Evolutionary conservation across 2,888 invertebrate genomes (phyloP), one percentile per base, ranked within the genome.

Genomic region (Aporophyla lueneburgensis): DNA sequence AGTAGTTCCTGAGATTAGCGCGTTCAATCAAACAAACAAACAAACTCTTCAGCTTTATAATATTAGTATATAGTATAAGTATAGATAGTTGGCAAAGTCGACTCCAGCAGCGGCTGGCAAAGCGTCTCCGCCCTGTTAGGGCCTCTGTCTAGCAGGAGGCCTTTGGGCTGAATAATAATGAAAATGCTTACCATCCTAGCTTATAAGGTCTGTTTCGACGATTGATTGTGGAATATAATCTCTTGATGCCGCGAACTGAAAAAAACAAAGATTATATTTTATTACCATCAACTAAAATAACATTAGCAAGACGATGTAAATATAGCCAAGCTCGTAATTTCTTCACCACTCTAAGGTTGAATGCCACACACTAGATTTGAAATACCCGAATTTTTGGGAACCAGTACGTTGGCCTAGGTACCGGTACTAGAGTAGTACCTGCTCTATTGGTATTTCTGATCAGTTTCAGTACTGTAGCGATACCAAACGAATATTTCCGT

Each of bases 161-260:
- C 21, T 43, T 67, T 51, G 9, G 16, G 9, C 14, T 21, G 2
- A 51, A 46, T 16, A 12, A 7, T 27, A 7, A 27, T 0, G 46
- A 24, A 46, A 68, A 43, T 46, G 24, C 78, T 59, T 62, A 95
- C 95, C 95, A 96, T 79, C 95, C 95, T n/a, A 96, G 65, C 79
- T 89, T 94, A 68, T 93, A 90, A 0, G 93, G 93, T 2, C 53
- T 81, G 43, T 88, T 92, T 5, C 87, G 86, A 5, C 92, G 87
- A 66, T 95, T 94, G 51, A 95, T 94, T 0, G 94, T 93, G 0
- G 95, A 92, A 83, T 94, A 95, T 9, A 95, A 83, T 51, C 87
- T 90, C 74, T 73, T 91, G 0, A 94, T 53, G 0, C 94, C 95
- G 0, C 92, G 90, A 43, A 81, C 95, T 95, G 84, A 33, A 88